phyloP scores from a whole-genome alignment of 1,140 invertebrate species.

The Eulimnadia texana region DNA sequence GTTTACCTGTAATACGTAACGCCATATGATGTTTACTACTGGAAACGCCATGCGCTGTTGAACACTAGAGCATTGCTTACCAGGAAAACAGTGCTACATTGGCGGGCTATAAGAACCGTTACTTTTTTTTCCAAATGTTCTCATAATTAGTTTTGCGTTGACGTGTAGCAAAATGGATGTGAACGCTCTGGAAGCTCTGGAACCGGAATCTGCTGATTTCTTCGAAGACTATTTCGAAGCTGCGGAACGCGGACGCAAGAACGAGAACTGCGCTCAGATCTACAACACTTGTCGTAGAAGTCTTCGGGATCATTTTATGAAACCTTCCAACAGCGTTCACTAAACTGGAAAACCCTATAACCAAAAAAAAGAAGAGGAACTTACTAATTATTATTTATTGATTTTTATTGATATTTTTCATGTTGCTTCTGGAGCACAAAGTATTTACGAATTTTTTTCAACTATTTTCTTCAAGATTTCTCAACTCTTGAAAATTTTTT shows the following conservation, averaged over 20 bases:
- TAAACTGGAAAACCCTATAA: neutral
- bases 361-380: too few species aligned
- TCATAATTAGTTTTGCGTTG: too few species aligned
- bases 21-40: neutral
- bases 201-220: conserved; percentile 11
- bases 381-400: too few species aligned
- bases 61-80: neutral
- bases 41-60: neutral
- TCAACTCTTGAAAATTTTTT: too few species aligned
- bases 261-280: conserved; percentile 6
- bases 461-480: too few species aligned
- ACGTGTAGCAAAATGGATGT: conserved; percentile 8
- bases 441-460: too few species aligned
- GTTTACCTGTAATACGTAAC: neutral
- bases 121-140: too few species aligned
- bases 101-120: too few species aligned
- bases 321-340: neutral
- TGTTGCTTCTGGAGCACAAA: too few species aligned
- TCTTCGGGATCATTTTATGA: neutral
- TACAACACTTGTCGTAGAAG: conserved; percentile 1
- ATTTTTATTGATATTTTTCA: too few species aligned
- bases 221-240: conserved; percentile 14
- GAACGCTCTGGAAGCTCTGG: neutral
- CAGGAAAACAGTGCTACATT: too few species aligned
- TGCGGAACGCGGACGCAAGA: neutral